These are phyloP conservation scores for Centropyge bicolor DNA, from an alignment of 2,797 vertebrate genomes.

Conservation along the genomic window DNA sequence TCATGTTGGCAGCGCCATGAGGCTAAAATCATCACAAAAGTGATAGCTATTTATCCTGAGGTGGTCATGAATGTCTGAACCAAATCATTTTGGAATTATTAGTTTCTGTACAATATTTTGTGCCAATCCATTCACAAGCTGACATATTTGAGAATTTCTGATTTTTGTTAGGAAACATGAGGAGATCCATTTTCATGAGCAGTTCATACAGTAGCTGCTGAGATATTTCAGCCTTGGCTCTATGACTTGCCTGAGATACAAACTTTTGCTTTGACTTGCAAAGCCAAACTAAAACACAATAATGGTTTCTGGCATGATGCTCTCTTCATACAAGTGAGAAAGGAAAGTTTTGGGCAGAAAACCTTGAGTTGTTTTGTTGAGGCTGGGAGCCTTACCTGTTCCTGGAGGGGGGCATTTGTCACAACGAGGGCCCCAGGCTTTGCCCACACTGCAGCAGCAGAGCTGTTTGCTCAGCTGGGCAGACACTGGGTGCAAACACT, in stretches of 20 bases:
- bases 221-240: background rate
- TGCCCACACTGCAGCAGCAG: constrained; percentile 99
- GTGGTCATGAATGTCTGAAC: too few species aligned
- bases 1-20: too few species aligned
- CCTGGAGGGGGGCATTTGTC: constrained; percentile 96
- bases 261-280: constrained; percentile 2
- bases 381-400: constrained; percentile 90
- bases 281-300: background rate
- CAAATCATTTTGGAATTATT: too few species aligned
- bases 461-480: constrained; percentile 98
- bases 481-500: constrained; percentile 97
- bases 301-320: background rate
- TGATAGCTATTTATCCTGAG: too few species aligned
- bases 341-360: background rate
- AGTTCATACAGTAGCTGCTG: too few species aligned
- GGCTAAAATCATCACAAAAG: too few species aligned
- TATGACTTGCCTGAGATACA: background rate
- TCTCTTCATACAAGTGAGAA: constrained; percentile 8
- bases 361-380: constrained; percentile 11
- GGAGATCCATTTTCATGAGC: too few species aligned
- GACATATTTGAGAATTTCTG: too few species aligned
- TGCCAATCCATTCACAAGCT: too few species aligned
- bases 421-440: constrained; percentile 97
- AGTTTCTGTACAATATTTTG: too few species aligned
- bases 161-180: too few species aligned